These are phyloP conservation scores for Acleris sparsana DNA, from an alignment of 2,888 invertebrate species.

Conservation along the genomic window DNA sequence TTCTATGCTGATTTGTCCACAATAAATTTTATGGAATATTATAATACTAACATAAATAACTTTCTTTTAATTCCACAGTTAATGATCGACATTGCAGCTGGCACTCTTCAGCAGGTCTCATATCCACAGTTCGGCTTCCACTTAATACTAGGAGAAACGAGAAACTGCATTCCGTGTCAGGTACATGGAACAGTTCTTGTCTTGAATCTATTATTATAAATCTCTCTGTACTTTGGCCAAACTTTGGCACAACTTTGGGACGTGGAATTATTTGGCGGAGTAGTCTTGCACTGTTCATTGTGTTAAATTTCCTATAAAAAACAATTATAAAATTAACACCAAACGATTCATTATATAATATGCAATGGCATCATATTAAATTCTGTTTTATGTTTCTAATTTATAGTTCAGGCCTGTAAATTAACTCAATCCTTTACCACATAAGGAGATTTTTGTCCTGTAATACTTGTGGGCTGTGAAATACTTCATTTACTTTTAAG, in stretches of 20 bases:
- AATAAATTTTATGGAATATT: too few species aligned
- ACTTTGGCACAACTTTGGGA: slow-evolving; percentile 87
- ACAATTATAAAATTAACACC: too few species aligned
- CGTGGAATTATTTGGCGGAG: slow-evolving; percentile 89
- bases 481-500: slow-evolving; percentile 67
- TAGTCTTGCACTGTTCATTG: slow-evolving; percentile 88
- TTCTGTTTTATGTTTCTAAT: too few species aligned
- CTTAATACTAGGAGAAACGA: slow-evolving; percentile 89
- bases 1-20: too few species aligned
- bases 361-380: too few species aligned
- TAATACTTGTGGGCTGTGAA: slow-evolving; percentile 48
- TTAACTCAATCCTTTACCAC: slow-evolving; percentile 55
- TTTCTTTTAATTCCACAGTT: slow-evolving; percentile 87
- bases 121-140: slow-evolving; percentile 88
- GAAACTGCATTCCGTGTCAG: slow-evolving; percentile 92
- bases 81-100: slow-evolving; percentile 87
- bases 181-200: slow-evolving; percentile 86
- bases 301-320: slow-evolving; percentile 89
- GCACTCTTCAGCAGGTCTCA: slow-evolving; percentile 92
- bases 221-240: slow-evolving; percentile 90
- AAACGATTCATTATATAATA: too few species aligned
- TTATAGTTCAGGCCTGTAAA: too few species aligned
- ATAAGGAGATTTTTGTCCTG: slow-evolving; percentile 57
- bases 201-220: slow-evolving; percentile 89
- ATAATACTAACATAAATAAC: slow-evolving; percentile 89